These are phyloP conservation scores for Ashinkailepas kermadecensis DNA, from an alignment of 2,888 invertebrate species.

Conservation along the genomic window DNA sequence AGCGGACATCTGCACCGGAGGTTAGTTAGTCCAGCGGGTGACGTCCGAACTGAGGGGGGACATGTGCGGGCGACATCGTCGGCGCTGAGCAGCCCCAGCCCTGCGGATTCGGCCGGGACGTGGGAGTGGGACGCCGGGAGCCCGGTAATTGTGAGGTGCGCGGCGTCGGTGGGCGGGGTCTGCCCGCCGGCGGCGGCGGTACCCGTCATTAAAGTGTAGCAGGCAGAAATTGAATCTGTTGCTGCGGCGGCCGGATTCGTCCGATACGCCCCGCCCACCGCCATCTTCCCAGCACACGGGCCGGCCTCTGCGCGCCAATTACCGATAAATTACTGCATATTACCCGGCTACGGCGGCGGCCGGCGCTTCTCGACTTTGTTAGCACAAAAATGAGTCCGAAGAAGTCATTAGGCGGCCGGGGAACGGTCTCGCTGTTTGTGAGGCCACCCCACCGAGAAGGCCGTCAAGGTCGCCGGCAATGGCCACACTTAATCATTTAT, in stretches of 20 bases:
- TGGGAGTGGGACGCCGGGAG: not conserved
- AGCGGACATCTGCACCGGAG: too few relatives aligned
- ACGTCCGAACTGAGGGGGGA: not conserved
- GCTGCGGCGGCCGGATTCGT: not conserved
- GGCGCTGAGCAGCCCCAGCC: not conserved
- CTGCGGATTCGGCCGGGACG: not conserved
- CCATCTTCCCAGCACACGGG: not conserved
- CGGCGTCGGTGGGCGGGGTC: not conserved
- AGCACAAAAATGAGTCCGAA: conserved; percentile 17
- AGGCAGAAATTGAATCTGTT: not conserved
- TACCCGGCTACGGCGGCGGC: not conserved
- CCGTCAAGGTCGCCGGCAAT: not conserved
- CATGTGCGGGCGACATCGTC: not conserved
- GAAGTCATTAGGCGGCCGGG: conserved; percentile 4
- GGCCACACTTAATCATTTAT: not conserved
- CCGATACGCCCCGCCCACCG: conserved; percentile 11
- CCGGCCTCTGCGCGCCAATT: not conserved
- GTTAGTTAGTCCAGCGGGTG: not conserved
- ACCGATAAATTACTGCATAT: conserved; percentile 19
- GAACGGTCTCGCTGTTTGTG: not conserved
- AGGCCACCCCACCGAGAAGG: not conserved
- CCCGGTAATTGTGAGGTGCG: not conserved
- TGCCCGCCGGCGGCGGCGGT: not conserved
- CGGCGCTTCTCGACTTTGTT: conserved; percentile 5
- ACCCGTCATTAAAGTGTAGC: conserved; percentile 10